Conservation (phyloP, 23 tunicate genomes). For the Ciona savignyi region DNA sequence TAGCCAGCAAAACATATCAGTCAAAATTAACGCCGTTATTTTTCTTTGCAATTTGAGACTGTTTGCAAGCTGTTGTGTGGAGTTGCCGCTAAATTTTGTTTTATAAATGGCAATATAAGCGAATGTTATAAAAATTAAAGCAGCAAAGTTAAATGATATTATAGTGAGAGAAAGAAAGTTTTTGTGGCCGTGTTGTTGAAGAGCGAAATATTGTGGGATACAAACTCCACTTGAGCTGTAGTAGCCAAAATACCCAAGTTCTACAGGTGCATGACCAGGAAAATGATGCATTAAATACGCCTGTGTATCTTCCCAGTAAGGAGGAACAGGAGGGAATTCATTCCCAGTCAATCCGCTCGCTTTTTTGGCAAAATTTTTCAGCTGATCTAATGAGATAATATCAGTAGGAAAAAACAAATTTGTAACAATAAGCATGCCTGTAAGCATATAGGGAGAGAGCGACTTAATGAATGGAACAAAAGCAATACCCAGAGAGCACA, state of each 20-base stretch:
- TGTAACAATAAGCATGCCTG: slow-evolving; percentile 3
- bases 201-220: slow-evolving; percentile 10
- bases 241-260: slow-evolving; percentile 19
- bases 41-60: too few relatives aligned
- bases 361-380: slow-evolving; percentile 3
- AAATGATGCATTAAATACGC: neutral
- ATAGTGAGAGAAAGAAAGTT: slow-evolving; percentile 4
- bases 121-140: slow-evolving; percentile 13
- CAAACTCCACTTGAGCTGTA: slow-evolving; percentile 34
- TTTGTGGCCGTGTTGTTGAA: neutral
- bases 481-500: slow-evolving; percentile 8
- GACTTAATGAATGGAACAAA: slow-evolving; percentile 5
- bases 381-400: slow-evolving; percentile 1
- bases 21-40: too few relatives aligned
- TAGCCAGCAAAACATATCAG: too few relatives aligned
- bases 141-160: slow-evolving; percentile 13
- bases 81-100: too few relatives aligned
- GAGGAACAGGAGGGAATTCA: too few relatives aligned
- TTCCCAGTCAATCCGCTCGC: neutral
- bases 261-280: slow-evolving; percentile 11
- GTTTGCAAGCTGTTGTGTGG: too few relatives aligned
- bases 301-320: slow-evolving; percentile 1
- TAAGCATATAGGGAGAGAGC: slow-evolving; percentile 20
- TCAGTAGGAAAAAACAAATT: slow-evolving; percentile 7
- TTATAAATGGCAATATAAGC: slow-evolving; percentile 32